Evolutionary conservation across 1,140 invertebrate species (phyloP), one percentile per base, ranked within the genome.

Genomic region (Aphidius ervi): DNA sequence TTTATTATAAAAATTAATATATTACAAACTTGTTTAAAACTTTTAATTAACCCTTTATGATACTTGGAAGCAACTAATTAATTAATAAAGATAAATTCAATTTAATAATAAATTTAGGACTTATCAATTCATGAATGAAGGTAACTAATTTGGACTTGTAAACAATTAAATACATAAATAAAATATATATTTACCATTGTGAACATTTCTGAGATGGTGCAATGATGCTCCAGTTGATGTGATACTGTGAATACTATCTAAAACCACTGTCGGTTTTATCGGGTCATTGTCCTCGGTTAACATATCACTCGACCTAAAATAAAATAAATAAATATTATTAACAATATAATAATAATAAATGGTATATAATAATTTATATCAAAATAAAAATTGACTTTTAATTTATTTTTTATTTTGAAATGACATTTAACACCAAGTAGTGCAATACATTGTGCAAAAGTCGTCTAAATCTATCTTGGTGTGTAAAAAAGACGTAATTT

Each of bases 261-360:
- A 74, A 72, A 79, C 77, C 71, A 75, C 75, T 68, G 75, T 74
- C 65, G 74, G 74, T 75, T 80, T 80, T 16, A 76, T 79, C 64
- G 73, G 78, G 64, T 77, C 76, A 78, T 79, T 80, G 69, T 79
- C 76, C 73, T 79, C 78, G 75, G 78, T 80, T 78, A 80, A 79
- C 78, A 80, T 80, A 80, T 78, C 78, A 79, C 75, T 71, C 65
- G 64, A 67, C 56, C 74, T 78, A 58, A 50, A 73, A 70, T 52
- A 63, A 31, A 46, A 56, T 47, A 23, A n/a, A 47, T 23, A 49
- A 42, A 46, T 6, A 40, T 4, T 9, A 39, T 52, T 39, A 23
- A 23, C 39, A 39, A 49, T 55, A 45, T 55, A 20, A 42, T 9
- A 23, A 31, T 7, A 49, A 8, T 6, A 37, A 55, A 57, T 47